Conservation (phyloP, 2,113 vertebrate genomes). For the Cariama cristata region DNA sequence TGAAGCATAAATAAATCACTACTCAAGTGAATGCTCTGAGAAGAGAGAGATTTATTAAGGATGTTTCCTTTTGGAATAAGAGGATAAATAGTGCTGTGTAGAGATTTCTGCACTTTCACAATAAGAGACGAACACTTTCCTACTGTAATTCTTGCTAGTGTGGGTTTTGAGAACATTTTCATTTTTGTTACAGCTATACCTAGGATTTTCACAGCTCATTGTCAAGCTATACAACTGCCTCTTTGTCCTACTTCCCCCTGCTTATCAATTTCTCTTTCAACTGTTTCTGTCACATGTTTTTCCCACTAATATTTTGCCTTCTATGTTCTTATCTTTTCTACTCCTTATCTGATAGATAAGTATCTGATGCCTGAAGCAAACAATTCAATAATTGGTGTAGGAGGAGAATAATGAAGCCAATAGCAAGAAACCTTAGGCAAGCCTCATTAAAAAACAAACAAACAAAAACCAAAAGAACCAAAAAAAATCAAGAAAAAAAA, state of each 20-base stretch:
- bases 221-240: neutral
- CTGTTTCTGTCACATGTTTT: neutral
- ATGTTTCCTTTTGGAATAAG: neutral
- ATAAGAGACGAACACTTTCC: neutral
- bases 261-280: neutral
- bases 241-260: neutral
- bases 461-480: neutral
- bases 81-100: neutral
- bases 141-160: neutral
- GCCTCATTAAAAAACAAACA: neutral
- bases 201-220: neutral
- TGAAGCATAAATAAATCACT: neutral
- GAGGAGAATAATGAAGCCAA: neutral
- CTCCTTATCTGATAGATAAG: neutral
- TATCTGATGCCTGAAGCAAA: neutral
- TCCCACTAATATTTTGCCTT: neutral
- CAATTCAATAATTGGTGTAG: neutral
- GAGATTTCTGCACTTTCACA: neutral
- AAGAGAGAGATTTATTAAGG: neutral
- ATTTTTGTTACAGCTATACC: neutral
- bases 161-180: neutral
- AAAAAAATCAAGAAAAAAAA: neutral
- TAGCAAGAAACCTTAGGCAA: neutral
- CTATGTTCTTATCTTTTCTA: neutral
- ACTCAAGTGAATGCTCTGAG: neutral